These are phyloP conservation scores for Bubo blakistoni DNA, from an alignment of 2,113 vertebrate species.

Conservation along the genomic window DNA sequence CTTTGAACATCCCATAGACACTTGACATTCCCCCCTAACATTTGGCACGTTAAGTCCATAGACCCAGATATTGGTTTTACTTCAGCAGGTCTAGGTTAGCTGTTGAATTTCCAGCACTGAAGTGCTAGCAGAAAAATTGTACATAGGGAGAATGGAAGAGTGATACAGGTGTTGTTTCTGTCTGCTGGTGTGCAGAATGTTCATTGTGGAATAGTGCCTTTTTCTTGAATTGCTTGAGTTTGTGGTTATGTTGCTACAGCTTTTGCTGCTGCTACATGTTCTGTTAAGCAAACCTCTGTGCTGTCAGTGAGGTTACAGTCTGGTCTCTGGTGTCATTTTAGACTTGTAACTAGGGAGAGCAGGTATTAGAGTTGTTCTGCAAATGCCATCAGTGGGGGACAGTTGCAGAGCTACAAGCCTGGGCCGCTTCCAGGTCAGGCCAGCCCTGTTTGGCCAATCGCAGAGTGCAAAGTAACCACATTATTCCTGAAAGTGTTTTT, in stretches of 20 bases:
- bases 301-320: background rate
- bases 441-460: background rate
- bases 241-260: background rate
- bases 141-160: background rate
- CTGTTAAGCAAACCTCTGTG: background rate
- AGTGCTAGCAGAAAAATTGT: background rate
- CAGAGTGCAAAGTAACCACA: background rate
- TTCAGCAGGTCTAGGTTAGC: background rate
- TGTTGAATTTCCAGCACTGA: background rate
- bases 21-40: background rate
- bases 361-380: slow-evolving; percentile 12
- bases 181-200: accelerated
- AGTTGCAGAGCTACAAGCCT: slow-evolving; percentile 25
- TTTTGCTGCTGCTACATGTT: background rate
- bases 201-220: background rate
- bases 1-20: background rate
- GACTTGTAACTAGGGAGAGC: background rate
- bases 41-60: background rate
- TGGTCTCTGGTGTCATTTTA: background rate
- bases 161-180: background rate
- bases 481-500: slow-evolving; percentile 49
- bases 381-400: slow-evolving; percentile 41
- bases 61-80: background rate
- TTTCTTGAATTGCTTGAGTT: background rate
- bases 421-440: slow-evolving; percentile 12